Conservation (phyloP, 2,797 vertebrate genomes). For the Mionectes olivaceus region DNA sequence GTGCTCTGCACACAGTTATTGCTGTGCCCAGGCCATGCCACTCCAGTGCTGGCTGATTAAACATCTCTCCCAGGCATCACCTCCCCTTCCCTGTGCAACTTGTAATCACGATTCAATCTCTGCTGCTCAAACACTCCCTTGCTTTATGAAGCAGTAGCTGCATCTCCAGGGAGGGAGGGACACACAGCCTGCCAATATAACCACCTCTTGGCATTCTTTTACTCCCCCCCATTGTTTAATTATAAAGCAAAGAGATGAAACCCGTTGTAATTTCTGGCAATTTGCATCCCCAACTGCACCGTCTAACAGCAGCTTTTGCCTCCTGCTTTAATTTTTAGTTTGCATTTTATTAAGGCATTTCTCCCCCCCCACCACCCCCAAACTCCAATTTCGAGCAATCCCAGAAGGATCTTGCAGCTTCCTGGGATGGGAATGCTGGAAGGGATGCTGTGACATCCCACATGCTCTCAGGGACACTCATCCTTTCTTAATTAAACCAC, state of each 20-base stretch:
- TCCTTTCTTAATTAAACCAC: not conserved
- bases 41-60: not conserved
- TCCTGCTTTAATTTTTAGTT: not conserved
- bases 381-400: not conserved
- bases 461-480: fast-evolving
- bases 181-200: not conserved
- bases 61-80: not conserved
- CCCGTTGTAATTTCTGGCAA: no score
- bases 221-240: not conserved
- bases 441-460: not conserved
- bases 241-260: not conserved
- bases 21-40: not conserved
- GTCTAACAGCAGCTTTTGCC: not conserved
- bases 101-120: not conserved
- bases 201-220: fast-evolving
- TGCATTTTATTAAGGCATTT: not conserved
- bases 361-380: fast-evolving
- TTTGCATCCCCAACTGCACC: not conserved
- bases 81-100: not conserved
- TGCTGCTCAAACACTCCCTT: not conserved
- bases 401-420: not conserved
- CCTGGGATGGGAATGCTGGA: not conserved
- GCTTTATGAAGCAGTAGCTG: not conserved
- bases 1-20: not conserved
- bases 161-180: not conserved